A percentile compares a stretch with the other conserved stretches of the same genome.
phyloP scores from a whole-genome alignment of 2,113 vertebrate species.

The Geothlypis trichas region DNA sequence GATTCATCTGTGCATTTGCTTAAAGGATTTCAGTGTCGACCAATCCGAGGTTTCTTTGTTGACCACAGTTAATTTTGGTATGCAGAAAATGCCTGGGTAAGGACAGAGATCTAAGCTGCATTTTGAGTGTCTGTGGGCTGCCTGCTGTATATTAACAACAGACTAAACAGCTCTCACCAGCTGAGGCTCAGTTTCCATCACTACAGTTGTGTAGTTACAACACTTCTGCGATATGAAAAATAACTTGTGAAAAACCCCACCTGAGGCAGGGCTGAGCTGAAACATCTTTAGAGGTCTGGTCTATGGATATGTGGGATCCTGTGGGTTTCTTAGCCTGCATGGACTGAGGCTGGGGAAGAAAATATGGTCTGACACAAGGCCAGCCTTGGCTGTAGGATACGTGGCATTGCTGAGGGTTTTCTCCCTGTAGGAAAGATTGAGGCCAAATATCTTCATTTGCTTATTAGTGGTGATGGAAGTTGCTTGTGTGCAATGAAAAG shows the following conservation, averaged over 20 bases:
- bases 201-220: neutral
- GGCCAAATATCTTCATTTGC: neutral
- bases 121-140: neutral
- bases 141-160: neutral
- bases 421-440: neutral
- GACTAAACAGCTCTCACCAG: neutral
- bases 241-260: neutral
- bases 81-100: conserved; percentile 42
- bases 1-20: conserved; percentile 31
- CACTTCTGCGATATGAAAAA: neutral
- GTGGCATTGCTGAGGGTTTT: neutral
- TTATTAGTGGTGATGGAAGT: neutral
- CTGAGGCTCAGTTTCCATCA: neutral
- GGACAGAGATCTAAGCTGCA: neutral
- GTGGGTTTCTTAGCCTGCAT: neutral
- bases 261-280: neutral
- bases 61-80: conserved; percentile 37
- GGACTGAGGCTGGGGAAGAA: neutral
- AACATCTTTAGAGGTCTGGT: neutral
- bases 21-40: neutral
- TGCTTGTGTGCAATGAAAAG: neutral
- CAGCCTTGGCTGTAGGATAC: neutral
- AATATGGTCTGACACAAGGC: neutral
- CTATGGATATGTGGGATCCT: neutral
- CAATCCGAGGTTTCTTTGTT: neutral